phyloP scores from a whole-genome alignment of 2,888 invertebrate genomes.

The Agrochola macilenta region DNA sequence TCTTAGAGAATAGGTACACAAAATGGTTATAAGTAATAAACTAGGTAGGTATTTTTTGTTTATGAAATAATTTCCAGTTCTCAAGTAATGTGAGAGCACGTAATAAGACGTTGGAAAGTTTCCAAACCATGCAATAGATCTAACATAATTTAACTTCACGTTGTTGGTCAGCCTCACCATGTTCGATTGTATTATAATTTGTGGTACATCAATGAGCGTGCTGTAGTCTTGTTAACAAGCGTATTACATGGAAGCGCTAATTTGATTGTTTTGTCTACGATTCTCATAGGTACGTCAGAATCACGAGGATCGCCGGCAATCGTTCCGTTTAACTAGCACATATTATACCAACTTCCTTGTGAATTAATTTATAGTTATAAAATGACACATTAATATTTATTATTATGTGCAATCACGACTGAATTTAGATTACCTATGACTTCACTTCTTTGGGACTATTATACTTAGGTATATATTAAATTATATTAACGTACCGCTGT shows the following conservation, averaged over 20 bases:
- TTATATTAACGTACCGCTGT: slow-evolving; percentile 78
- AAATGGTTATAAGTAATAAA: background rate
- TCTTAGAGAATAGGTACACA: background rate
- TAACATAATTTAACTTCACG: background rate
- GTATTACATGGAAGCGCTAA: slow-evolving; percentile 64
- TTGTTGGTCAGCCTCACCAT: slow-evolving; percentile 20
- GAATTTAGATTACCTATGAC: slow-evolving; percentile 42
- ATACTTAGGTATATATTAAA: slow-evolving; percentile 8
- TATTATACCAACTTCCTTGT: slow-evolving; percentile 33
- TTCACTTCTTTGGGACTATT: slow-evolving; percentile 28
- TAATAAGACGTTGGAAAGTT: slow-evolving; percentile 21
- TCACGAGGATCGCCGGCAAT: slow-evolving; percentile 58
- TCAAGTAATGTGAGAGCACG: background rate
- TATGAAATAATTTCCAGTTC: background rate
- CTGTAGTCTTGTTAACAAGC: slow-evolving; percentile 57
- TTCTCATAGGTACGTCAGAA: slow-evolving; percentile 57
- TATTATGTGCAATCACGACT: slow-evolving; percentile 28
- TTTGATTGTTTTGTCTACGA: slow-evolving; percentile 66
- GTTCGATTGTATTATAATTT: slow-evolving; percentile 51
- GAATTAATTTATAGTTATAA: slow-evolving; percentile 45
- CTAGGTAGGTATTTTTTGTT: background rate
- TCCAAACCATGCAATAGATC: background rate
- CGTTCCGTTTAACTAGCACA: slow-evolving; percentile 38
- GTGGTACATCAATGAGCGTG: slow-evolving; percentile 49
- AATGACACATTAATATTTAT: slow-evolving; percentile 50